Conservation (phyloP, 1,140 invertebrate genomes). For the Trachymyrmex septentrionalis region DNA sequence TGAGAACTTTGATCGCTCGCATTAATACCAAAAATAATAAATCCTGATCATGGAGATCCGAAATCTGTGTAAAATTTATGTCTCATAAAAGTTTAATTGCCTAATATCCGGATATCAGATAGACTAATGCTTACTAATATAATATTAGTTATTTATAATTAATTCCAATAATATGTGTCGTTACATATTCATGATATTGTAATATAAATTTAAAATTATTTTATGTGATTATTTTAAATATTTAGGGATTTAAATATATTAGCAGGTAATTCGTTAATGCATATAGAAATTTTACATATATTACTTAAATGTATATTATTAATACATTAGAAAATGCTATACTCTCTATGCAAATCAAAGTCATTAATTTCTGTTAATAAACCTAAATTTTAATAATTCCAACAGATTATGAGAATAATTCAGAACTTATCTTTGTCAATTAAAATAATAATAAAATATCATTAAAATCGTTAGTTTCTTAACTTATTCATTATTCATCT, state of each 20-base stretch:
- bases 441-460: neutral
- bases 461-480: neutral
- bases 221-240: neutral
- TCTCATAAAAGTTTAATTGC: neutral
- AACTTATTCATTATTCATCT: slow-evolving; percentile 16
- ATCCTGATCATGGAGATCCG: neutral
- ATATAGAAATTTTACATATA: slow-evolving; percentile 2
- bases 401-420: neutral
- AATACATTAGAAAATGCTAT: slow-evolving; percentile 9
- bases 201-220: neutral
- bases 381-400: neutral
- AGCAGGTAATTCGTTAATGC: neutral
- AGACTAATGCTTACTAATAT: neutral
- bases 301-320: neutral
- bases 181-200: neutral
- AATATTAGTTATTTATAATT: slow-evolving; percentile 11
- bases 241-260: neutral
- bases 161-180: neutral
- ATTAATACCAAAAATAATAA: slow-evolving; percentile 9
- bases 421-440: neutral
- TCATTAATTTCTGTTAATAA: slow-evolving; percentile 18
- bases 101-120: neutral
- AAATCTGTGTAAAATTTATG: neutral
- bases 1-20: slow-evolving; percentile 43
- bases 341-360: neutral